Conservation (phyloP, 2,888 invertebrate species). For the Cerastis leucographa region DNA sequence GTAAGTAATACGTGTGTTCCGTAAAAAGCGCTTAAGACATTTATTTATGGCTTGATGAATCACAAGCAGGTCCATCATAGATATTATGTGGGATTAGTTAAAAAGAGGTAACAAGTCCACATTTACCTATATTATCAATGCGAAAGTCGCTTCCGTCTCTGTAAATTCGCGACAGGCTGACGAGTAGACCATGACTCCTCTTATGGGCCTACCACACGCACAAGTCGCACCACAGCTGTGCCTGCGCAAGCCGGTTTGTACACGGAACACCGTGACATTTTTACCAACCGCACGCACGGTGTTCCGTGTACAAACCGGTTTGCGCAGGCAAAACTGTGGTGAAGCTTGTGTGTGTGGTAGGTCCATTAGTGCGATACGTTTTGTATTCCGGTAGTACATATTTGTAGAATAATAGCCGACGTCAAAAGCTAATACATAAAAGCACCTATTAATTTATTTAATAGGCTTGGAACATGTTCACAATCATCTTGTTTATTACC, state of each 20-base stretch:
- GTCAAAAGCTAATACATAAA: background rate
- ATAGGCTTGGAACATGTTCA: conserved; percentile 1
- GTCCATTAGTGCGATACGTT: background rate
- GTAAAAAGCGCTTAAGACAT: background rate
- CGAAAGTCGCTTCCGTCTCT: too few relatives aligned
- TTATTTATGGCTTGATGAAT: background rate
- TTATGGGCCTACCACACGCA: too few relatives aligned
- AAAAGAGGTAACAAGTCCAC: background rate
- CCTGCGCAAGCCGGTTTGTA: too few relatives aligned
- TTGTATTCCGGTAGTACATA: background rate
- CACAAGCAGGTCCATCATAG: background rate
- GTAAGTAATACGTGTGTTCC: background rate
- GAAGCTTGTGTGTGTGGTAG: too few relatives aligned
- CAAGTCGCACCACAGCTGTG: too few relatives aligned
- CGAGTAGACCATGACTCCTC: background rate
- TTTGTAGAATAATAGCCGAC: background rate
- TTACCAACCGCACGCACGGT: too few relatives aligned
- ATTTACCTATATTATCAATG: background rate
- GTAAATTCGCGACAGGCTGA: too few relatives aligned
- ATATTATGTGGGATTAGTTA: too few relatives aligned
- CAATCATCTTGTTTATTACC: conserved; percentile 17
- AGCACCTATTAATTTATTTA: background rate
- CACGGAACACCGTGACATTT: too few relatives aligned
- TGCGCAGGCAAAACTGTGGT: too few relatives aligned
- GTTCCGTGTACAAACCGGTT: too few relatives aligned